Evolutionary conservation across 2,797 vertebrate species (phyloP).

Genomic region (Paramormyrops hopkinsi): DNA sequence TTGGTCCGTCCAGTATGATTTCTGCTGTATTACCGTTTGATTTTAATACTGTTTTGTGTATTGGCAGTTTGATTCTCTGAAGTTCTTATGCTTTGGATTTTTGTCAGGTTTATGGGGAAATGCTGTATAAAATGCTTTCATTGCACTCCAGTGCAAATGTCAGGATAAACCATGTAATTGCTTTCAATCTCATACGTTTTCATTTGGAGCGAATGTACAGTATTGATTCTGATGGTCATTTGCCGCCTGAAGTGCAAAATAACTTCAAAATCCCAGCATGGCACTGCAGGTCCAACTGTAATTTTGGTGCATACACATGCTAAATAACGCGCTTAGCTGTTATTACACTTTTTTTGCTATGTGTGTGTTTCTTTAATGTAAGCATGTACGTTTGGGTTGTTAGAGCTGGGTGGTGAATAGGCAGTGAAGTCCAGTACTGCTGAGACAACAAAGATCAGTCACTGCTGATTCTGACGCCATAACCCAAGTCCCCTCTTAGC

Average conservation of each 20-base stretch:
- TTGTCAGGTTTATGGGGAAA: background rate
- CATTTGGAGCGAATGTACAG: background rate
- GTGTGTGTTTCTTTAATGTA: background rate
- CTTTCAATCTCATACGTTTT: background rate
- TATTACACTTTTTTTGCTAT: background rate
- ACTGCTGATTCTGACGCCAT: background rate
- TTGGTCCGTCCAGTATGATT: background rate
- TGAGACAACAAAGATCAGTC: conserved; percentile 23
- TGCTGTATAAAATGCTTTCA: background rate
- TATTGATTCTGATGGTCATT: background rate
- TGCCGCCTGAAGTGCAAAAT: background rate
- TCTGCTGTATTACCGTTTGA: background rate
- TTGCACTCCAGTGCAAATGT: background rate
- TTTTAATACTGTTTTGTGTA: background rate
- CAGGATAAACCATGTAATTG: background rate
- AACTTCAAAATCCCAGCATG: background rate
- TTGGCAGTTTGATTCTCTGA: background rate
- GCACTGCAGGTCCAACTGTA: background rate
- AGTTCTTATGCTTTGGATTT: background rate
- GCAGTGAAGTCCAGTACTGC: background rate
- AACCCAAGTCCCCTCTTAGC: conserved; percentile 9
- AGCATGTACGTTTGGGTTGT: background rate
- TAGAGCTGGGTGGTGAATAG: background rate
- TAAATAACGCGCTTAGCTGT: background rate
- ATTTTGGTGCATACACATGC: background rate